Conservation (phyloP, 2,113 vertebrate genomes). For the Oplegnathus fasciatus region DNA sequence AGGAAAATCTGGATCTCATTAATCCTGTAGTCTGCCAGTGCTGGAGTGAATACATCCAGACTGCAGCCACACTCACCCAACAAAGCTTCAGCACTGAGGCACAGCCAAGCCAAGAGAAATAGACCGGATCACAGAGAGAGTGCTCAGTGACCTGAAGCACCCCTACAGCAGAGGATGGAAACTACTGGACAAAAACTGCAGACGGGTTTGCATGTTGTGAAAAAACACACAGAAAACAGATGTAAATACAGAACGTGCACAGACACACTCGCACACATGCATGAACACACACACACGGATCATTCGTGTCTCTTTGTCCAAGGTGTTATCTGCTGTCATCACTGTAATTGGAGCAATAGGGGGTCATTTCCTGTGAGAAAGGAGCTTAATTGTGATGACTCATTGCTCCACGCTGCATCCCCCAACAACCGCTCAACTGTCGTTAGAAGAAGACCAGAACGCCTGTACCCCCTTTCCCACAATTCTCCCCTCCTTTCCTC, state of each 20-base stretch:
- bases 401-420: slow-evolving; percentile 29
- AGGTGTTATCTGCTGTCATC: slow-evolving; percentile 70
- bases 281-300: background rate
- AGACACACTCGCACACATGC: background rate
- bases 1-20: slow-evolving; percentile 80
- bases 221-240: slow-evolving; percentile 44
- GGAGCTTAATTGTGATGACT: slow-evolving; percentile 59
- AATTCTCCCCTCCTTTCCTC: background rate
- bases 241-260: slow-evolving; percentile 8
- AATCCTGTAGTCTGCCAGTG: slow-evolving; percentile 60
- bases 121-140: slow-evolving; percentile 47
- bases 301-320: slow-evolving; percentile 19
- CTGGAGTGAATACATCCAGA: slow-evolving; percentile 64
- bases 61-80: slow-evolving; percentile 59
- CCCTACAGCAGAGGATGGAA: slow-evolving; percentile 48
- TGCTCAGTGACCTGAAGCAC: slow-evolving; percentile 61
- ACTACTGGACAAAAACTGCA: slow-evolving; percentile 47
- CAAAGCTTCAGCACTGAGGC: slow-evolving; percentile 54
- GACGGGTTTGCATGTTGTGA: slow-evolving; percentile 8
- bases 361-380: slow-evolving; percentile 71
- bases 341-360: slow-evolving; percentile 63
- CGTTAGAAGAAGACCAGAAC: slow-evolving; percentile 47
- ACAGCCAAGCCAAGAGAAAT: slow-evolving; percentile 62
- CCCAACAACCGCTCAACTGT: slow-evolving; percentile 18
- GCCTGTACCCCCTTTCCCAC: slow-evolving; percentile 22